phyloP scores from a whole-genome alignment of 2,888 invertebrate species.

The Cerastis rubricosa region DNA sequence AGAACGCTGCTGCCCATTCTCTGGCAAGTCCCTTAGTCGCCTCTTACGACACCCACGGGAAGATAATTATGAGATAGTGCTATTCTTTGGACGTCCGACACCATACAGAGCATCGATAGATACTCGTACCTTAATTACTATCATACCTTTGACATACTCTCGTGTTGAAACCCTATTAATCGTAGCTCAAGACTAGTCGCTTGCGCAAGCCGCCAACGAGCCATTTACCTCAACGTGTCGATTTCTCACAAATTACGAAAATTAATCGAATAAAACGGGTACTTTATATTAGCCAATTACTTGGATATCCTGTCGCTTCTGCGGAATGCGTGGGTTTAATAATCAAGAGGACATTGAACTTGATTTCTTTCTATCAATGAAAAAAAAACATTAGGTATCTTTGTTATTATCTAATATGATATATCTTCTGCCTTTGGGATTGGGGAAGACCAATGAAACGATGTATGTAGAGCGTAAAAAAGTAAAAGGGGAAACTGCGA shows the following conservation, averaged over 20 bases:
- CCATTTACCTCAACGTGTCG: constrained; percentile 43
- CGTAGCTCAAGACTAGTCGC: constrained; percentile 16
- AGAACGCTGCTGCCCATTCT: too few species aligned
- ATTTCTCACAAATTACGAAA: constrained; percentile 47
- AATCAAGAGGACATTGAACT: constrained; percentile 14
- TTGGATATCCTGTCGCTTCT: constrained; percentile 52
- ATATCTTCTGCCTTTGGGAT: too few species aligned
- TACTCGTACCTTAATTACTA: not conserved
- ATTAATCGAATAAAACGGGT: constrained; percentile 42
- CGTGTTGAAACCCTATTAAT: constrained; percentile 53
- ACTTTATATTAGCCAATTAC: constrained; percentile 16
- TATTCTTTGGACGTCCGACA: too few species aligned
- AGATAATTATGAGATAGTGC: too few species aligned
- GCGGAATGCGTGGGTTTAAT: not conserved
- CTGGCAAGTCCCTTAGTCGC: too few species aligned
- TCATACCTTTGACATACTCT: constrained; percentile 15
- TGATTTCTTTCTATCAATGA: constrained; percentile 3
- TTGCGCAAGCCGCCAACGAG: constrained; percentile 39
- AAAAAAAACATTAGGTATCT: not conserved
- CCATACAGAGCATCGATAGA: too few species aligned
- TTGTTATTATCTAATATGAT: too few species aligned
- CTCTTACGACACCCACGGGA: too few species aligned
- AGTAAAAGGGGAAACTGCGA: too few species aligned
- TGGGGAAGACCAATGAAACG: too few species aligned
- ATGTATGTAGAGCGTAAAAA: too few species aligned